phyloP scores from a whole-genome alignment of 2,797 vertebrate genomes.

The Melanotaenia trifasciata region DNA sequence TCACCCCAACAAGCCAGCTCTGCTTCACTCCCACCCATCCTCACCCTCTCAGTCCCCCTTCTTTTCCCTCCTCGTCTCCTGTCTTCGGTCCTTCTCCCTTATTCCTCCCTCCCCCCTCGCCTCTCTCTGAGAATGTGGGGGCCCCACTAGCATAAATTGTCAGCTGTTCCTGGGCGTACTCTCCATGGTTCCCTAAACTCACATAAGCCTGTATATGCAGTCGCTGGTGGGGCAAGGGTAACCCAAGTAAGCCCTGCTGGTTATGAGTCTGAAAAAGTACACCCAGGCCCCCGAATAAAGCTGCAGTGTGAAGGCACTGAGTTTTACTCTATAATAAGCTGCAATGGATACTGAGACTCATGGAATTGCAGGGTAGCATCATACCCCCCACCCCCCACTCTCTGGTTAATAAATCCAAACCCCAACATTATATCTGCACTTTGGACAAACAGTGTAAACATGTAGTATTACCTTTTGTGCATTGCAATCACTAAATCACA shows the following conservation, averaged over 20 bases:
- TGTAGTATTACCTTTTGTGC: neutral
- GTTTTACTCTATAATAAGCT: conserved; percentile 62
- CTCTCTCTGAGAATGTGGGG: conserved; percentile 80
- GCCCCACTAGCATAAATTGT: conserved; percentile 84
- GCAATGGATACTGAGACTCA: conserved; percentile 49
- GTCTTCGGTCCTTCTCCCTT: conserved; percentile 7
- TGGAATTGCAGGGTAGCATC: conserved; percentile 34
- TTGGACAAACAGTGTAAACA: neutral
- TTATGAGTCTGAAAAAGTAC: conserved; percentile 74
- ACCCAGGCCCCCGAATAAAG: conserved; percentile 64
- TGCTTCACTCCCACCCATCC: conserved; percentile 13
- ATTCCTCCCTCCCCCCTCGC: conserved; percentile 14
- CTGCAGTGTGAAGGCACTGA: conserved; percentile 58
- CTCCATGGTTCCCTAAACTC: conserved; percentile 80
- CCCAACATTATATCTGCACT: neutral
- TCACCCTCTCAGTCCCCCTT: conserved; percentile 4
- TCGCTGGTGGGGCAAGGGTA: conserved; percentile 73
- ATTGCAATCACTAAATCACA: conserved; percentile 4
- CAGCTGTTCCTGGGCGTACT: conserved; percentile 83
- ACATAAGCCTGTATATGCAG: conserved; percentile 75
- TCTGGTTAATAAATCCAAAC: conserved; percentile 26
- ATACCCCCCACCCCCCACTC: neutral
- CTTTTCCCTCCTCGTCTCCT: conserved; percentile 1
- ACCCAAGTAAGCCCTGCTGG: conserved; percentile 74
- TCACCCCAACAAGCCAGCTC: conserved; percentile 32